Conservation (phyloP, 2,113 vertebrate genomes). For the Mixornis gularis region DNA sequence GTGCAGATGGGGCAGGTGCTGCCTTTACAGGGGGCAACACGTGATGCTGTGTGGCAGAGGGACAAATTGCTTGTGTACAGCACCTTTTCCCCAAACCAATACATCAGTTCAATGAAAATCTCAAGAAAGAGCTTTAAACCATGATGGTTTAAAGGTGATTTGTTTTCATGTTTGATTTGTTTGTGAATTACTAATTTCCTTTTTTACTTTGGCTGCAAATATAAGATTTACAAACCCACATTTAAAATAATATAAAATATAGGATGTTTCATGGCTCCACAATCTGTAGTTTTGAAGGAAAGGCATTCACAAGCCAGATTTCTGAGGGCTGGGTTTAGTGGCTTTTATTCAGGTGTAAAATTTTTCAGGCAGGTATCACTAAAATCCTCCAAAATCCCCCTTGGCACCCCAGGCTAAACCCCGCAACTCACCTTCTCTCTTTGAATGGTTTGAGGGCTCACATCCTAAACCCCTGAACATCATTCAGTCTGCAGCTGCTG, state of each 20-base stretch:
- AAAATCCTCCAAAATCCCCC: neutral
- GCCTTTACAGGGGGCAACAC: neutral
- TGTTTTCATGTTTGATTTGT: neutral
- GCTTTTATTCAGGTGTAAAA: neutral
- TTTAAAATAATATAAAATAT: neutral
- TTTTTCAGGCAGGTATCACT: neutral
- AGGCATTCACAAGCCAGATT: neutral
- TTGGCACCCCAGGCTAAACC: neutral
- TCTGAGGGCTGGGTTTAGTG: neutral
- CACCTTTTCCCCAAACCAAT: neutral
- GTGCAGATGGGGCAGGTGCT: neutral
- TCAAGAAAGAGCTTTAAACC: neutral
- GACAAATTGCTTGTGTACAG: rapidly evolving
- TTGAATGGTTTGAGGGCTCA: neutral
- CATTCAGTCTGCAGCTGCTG: neutral
- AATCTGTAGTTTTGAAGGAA: neutral
- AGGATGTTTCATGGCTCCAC: neutral
- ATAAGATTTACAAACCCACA: neutral
- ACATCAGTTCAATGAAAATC: neutral
- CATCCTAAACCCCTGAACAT: neutral
- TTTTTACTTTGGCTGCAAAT: neutral
- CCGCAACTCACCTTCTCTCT: neutral
- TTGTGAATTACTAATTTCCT: neutral
- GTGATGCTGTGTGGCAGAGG: neutral
- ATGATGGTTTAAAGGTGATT: neutral